Evolutionary conservation across 2,888 invertebrate species (phyloP).

Genomic region (Callyntrura sp.): DNA sequence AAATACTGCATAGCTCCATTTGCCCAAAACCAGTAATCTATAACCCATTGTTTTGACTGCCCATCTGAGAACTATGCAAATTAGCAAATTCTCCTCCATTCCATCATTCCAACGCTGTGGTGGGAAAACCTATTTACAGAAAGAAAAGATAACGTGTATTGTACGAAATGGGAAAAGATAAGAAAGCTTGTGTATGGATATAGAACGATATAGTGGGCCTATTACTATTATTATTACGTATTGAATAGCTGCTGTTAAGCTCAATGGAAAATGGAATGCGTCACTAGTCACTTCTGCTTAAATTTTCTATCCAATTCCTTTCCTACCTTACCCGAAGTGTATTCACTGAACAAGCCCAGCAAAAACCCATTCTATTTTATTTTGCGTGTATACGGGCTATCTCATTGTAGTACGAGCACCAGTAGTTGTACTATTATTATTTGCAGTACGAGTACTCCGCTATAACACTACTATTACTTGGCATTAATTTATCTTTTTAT

Average conservation of each 20-base stretch:
- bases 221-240: no score
- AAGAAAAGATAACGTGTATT: conserved; percentile 19
- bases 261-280: conserved; percentile 35
- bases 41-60: conserved; percentile 79
- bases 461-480: conserved; percentile 31
- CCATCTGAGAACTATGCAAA: conserved; percentile 78
- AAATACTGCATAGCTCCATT: conserved; percentile 39
- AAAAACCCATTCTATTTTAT: conserved; percentile 44
- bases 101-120: conserved; percentile 73
- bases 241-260: conserved; percentile 26
- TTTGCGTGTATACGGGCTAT: background rate
- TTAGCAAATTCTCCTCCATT: conserved; percentile 72
- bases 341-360: background rate
- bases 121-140: conserved; percentile 41
- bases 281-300: conserved; percentile 27
- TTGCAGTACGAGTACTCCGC: background rate
- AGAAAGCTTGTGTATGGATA: background rate
- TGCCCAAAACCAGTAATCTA: conserved; percentile 62
- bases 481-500: conserved; percentile 54
- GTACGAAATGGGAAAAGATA: background rate
- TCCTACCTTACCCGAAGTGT: conserved; percentile 15
- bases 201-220: background rate
- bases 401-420: background rate
- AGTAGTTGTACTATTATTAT: background rate
- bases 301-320: conserved; percentile 12